phyloP scores from a whole-genome alignment of 2,888 invertebrate species.

The Melinopterus prodromus region DNA sequence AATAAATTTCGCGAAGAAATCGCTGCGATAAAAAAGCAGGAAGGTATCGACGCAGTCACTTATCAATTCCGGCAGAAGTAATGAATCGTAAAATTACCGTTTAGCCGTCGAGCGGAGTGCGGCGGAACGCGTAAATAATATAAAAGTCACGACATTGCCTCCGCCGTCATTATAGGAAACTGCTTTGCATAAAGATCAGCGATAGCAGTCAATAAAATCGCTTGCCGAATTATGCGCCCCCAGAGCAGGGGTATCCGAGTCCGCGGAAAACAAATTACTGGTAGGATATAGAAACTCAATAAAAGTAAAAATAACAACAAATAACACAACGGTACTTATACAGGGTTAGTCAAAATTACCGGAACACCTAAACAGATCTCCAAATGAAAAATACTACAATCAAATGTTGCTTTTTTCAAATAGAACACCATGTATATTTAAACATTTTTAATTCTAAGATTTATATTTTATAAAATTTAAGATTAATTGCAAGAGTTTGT shows the following conservation, averaged over 20 bases:
- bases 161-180: conserved; percentile 60
- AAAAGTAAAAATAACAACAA: neutral
- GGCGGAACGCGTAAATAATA: conserved; percentile 59
- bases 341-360: no score
- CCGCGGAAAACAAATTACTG: neutral
- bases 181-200: conserved; percentile 61
- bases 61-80: conserved; percentile 59
- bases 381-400: no score
- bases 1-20: conserved; percentile 20
- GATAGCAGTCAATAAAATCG: conserved; percentile 55
- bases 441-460: no score
- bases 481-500: no score
- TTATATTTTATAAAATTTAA: no score
- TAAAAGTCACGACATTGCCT: conserved; percentile 55
- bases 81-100: conserved; percentile 62
- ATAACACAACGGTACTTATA: neutral
- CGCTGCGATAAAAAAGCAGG: conserved; percentile 32
- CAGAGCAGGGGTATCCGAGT: conserved; percentile 39
- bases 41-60: conserved; percentile 51
- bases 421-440: no score
- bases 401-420: no score
- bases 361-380: no score
- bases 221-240: conserved; percentile 47
- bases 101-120: conserved; percentile 50
- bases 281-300: neutral